phyloP scores from a whole-genome alignment of 2,797 vertebrate genomes.

The Argyrosomus regius region DNA sequence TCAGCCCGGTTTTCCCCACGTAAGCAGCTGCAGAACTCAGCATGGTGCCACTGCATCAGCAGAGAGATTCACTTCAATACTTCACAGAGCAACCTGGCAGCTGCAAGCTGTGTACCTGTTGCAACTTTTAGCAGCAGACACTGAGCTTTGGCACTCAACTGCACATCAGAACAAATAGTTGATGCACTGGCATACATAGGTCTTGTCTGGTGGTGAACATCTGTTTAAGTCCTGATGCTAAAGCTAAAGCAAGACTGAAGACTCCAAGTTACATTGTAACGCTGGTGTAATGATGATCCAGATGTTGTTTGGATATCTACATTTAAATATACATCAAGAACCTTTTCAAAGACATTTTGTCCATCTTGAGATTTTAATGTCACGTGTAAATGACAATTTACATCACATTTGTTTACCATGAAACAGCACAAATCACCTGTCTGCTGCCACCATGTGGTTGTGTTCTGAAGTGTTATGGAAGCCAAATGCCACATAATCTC shows the following conservation, averaged over 20 bases:
- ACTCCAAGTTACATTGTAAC: neutral
- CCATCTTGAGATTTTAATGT: neutral
- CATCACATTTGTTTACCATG: neutral
- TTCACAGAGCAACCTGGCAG: constrained; percentile 16
- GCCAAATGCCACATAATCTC: neutral
- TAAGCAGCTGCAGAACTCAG: constrained; percentile 68
- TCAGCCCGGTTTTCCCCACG: constrained; percentile 42
- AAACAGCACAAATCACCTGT: constrained; percentile 2
- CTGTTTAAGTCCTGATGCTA: neutral
- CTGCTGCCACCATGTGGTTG: constrained; percentile 73
- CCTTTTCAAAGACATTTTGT: neutral
- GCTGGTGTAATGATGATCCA: neutral
- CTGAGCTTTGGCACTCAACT: constrained; percentile 15
- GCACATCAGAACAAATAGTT: neutral
- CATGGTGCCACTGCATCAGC: constrained; percentile 57
- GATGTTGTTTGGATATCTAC: constrained; percentile 5
- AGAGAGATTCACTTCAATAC: constrained; percentile 33
- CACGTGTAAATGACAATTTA: neutral
- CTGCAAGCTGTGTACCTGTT: constrained; percentile 1
- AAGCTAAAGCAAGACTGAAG: constrained; percentile 16
- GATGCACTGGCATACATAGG: neutral
- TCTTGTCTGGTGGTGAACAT: neutral
- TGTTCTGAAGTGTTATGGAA: constrained; percentile 12
- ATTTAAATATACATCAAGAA: neutral
- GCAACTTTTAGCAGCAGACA: constrained; percentile 19